Evolutionary conservation across 2,113 vertebrate genomes (phyloP).

Genomic region (Oreochromis tanganicae): DNA sequence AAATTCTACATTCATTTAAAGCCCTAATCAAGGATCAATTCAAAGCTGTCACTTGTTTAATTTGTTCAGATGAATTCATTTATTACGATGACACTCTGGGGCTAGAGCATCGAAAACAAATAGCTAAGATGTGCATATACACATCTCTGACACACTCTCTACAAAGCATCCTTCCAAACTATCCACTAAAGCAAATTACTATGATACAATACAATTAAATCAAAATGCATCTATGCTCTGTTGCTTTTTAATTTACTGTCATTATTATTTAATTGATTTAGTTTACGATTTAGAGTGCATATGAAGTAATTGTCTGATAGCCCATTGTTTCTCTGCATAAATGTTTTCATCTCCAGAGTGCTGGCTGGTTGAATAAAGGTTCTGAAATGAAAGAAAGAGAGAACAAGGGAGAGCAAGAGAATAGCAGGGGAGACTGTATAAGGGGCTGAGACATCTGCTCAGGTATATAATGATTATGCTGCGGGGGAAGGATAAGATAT

Average conservation of each 20-base stretch:
- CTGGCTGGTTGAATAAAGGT: neutral
- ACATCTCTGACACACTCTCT: neutral
- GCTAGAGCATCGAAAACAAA: slow-evolving; percentile 5
- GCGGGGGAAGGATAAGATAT: slow-evolving; percentile 28
- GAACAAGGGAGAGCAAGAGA: neutral
- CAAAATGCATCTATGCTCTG: neutral
- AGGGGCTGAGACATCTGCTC: slow-evolving; percentile 39
- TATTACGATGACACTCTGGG: slow-evolving; percentile 1
- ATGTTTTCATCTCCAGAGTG: neutral
- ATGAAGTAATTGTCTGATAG: neutral
- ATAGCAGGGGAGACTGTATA: neutral
- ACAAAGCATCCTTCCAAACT: neutral
- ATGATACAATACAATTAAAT: neutral
- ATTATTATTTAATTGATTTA: neutral
- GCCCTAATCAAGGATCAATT: slow-evolving; percentile 46
- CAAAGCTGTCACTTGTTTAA: slow-evolving; percentile 38
- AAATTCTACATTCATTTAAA: slow-evolving; percentile 42
- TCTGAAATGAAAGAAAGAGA: neutral
- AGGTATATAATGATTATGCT: slow-evolving; percentile 49
- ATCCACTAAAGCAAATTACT: neutral
- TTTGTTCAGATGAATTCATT: slow-evolving; percentile 40
- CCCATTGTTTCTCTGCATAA: neutral
- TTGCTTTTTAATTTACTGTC: neutral
- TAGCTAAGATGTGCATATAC: neutral
- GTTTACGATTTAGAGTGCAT: neutral